Conservation (phyloP, 1,140 invertebrate genomes). For the Holotrichia oblita region DNA sequence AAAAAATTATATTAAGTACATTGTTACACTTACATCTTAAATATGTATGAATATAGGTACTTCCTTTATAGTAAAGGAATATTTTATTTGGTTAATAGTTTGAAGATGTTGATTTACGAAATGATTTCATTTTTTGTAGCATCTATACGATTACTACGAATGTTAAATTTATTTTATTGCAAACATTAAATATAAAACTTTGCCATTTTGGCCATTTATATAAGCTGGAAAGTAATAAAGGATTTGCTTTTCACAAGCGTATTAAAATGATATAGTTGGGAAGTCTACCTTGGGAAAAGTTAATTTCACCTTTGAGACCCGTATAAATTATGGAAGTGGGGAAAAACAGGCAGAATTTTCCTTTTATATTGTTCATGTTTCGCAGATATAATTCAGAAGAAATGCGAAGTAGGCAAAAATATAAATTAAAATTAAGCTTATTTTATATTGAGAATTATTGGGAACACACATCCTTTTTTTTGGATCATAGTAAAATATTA, state of each 20-base stretch:
- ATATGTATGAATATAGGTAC: no score
- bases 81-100: no score
- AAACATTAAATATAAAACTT: not conserved
- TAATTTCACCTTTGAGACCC: conserved; percentile 2
- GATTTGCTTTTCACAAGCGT: not conserved
- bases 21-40: no score
- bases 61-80: no score
- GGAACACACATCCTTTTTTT: no score
- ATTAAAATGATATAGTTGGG: conserved; percentile 18
- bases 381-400: not conserved
- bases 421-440: not conserved
- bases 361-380: not conserved
- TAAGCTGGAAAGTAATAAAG: not conserved
- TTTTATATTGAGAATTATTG: no score
- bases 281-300: not conserved
- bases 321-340: not conserved
- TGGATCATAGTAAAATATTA: no score
- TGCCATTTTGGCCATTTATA: not conserved
- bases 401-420: not conserved
- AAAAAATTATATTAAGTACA: no score
- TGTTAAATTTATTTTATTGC: not conserved
- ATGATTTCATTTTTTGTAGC: not conserved
- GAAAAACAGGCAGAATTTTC: not conserved
- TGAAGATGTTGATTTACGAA: not conserved
- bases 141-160: not conserved